A percentile compares a stretch with the other conserved stretches of the same genome.
These are phyloP conservation scores for Linyphia triangularis DNA, from an alignment of 2,888 invertebrate species.

Conservation along the genomic window DNA sequence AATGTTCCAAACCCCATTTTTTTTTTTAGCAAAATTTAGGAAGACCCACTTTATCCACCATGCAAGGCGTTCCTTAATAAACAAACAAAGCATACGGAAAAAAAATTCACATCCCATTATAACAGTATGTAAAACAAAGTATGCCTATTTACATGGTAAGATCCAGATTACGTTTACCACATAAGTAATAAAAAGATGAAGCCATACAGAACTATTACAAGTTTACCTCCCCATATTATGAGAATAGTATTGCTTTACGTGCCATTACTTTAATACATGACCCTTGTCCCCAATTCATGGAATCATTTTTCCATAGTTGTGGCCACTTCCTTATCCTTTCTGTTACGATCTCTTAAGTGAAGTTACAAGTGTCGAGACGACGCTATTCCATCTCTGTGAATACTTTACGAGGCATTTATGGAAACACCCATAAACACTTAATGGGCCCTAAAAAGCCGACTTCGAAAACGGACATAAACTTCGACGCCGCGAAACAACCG, in stretches of 20 bases:
- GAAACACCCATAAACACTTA: slow-evolving; percentile 73
- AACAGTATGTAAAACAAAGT: too few species aligned
- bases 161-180: neutral
- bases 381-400: slow-evolving; percentile 48
- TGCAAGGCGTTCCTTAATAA: too few species aligned
- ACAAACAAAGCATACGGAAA: too few species aligned
- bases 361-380: slow-evolving; percentile 25
- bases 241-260: neutral
- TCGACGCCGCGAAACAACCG: neutral
- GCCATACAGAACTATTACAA: neutral
- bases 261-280: neutral
- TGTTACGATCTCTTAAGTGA: slow-evolving; percentile 27
- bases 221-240: neutral
- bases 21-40: too few species aligned
- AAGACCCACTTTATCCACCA: too few species aligned
- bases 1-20: too few species aligned
- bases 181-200: neutral
- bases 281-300: neutral
- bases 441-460: slow-evolving; percentile 42
- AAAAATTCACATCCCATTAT: too few species aligned
- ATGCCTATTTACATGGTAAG: neutral
- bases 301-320: neutral
- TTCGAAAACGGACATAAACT: neutral
- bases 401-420: slow-evolving; percentile 74
- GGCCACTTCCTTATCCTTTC: neutral